Evolutionary conservation across 2,888 invertebrate genomes (phyloP), one percentile per base, ranked within the genome.

Genomic region (Dicyrtomina minuta): DNA sequence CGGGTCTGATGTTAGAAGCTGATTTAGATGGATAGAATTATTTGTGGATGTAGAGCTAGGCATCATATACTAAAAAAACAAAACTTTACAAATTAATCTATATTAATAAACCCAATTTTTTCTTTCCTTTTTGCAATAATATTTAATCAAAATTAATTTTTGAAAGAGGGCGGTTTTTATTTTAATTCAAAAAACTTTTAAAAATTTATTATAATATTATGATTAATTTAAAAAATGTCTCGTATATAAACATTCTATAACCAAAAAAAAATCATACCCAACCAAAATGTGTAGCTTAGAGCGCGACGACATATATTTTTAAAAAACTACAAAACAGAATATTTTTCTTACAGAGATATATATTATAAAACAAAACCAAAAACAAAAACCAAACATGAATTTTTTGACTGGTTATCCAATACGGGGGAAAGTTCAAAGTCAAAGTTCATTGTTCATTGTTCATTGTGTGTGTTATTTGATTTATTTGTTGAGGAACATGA

Each of bases 401-500:
- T 46, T 46, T n/a, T 46, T 46, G 46, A 33, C 33, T 46, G 15
- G 46, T 46, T 46, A 46, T 46, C 17, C 46, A 46, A 17, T 46
- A n/a, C 46, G n/a, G 46, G 22, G 51, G 43, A 60, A n/a, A 60
- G 60, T 62, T 62, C 49, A 33, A 55, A 55, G 53, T 61, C 33
- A 60, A 60, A 60, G 60, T 62, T 62, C 49, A n/a, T 65, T 65
- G 53, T 61, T 66, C 56, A 22, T 66, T 66, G 55, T 58, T 66
- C 66, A 58, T 56, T 68, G 61, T 68, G 61, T 68, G 56, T 68
- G 41, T 65, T 51, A 33, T 64, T 8, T 64, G n/a, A 51, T 51
- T 22, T 51, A n/a, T 51, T 68, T 62, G 68, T 62, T 62, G 68
- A 68, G 68, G 68, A 68, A 68, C 68, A 68, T 68, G 61, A 68